Percentiles rank a stretch among this genome's conserved stretches.
Evolutionary conservation across 2,888 invertebrate genomes (phyloP).

Genomic region (Clusia tigrina): DNA sequence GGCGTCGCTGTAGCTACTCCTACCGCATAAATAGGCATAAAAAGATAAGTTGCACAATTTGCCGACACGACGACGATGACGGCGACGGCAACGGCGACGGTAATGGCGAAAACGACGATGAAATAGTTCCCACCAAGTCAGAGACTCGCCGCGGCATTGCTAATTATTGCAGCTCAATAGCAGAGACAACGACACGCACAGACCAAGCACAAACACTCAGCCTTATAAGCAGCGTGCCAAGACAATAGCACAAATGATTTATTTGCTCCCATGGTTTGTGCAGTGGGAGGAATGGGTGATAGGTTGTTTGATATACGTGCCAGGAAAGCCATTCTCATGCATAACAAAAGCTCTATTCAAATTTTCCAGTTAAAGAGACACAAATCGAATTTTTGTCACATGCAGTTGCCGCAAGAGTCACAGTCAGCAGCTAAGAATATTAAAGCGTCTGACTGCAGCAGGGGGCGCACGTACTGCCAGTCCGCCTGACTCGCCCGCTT

Average conservation of each 20-base stretch:
- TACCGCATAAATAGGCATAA: not conserved
- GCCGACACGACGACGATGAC: too few species aligned
- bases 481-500: too few species aligned
- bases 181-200: not conserved
- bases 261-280: conserved; percentile 25
- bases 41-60: conserved; percentile 4
- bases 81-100: too few species aligned
- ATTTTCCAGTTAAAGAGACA: not conserved
- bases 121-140: too few species aligned
- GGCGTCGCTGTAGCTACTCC: conserved; percentile 1
- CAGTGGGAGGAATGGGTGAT: not conserved
- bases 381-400: conserved; percentile 4
- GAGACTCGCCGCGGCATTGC: too few species aligned
- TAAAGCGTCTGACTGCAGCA: too few species aligned
- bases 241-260: conserved; percentile 42
- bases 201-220: not conserved
- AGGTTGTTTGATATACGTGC: too few species aligned
- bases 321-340: conserved; percentile 3
- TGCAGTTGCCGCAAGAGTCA: too few species aligned
- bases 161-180: conserved; percentile 3
- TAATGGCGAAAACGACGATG: too few species aligned
- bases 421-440: too few species aligned
- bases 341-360: not conserved
- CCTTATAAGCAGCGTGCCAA: conserved; percentile 11
- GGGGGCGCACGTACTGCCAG: too few species aligned